These are phyloP conservation scores for Papilio dardanus DNA, from an alignment of 1,140 invertebrate genomes.

Conservation along the genomic window DNA sequence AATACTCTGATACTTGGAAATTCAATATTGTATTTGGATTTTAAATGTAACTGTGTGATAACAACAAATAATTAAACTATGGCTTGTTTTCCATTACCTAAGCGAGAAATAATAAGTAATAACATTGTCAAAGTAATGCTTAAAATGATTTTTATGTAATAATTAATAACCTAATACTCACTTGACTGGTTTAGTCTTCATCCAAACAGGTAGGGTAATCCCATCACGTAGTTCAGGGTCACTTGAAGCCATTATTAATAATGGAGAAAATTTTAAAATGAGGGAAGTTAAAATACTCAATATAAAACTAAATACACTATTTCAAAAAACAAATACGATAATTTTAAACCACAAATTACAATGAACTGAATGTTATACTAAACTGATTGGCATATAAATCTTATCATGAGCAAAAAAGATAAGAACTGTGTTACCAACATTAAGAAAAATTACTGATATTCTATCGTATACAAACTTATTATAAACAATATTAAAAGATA, in stretches of 20 bases:
- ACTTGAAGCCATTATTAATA: conserved; percentile 69
- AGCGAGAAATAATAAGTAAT: neutral
- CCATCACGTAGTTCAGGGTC: conserved; percentile 76
- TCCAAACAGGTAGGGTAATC: conserved; percentile 71
- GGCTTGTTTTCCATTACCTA: neutral
- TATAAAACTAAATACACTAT: conserved; percentile 6
- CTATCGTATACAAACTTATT: conserved; percentile 40
- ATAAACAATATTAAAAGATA: conserved; percentile 46
- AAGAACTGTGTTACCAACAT: conserved; percentile 66
- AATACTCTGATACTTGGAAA: neutral
- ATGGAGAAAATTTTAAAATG: conserved; percentile 34
- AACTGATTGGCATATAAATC: conserved; percentile 44
- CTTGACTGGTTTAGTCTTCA: conserved; percentile 74
- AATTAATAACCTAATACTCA: conserved; percentile 51
- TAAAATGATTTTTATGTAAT: neutral
- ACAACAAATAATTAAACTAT: too few relatives aligned
- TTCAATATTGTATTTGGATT: too few relatives aligned
- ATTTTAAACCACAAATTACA: conserved; percentile 42
- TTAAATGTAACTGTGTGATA: too few relatives aligned
- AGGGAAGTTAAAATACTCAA: conserved; percentile 33
- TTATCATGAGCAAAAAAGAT: conserved; percentile 80
- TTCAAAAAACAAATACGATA: conserved; percentile 32
- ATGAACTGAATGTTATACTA: conserved; percentile 44
- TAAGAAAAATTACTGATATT: conserved; percentile 48
- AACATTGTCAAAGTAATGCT: neutral